Evolutionary conservation across 2,888 invertebrate species (phyloP).

Genomic region (Arge pagana): DNA sequence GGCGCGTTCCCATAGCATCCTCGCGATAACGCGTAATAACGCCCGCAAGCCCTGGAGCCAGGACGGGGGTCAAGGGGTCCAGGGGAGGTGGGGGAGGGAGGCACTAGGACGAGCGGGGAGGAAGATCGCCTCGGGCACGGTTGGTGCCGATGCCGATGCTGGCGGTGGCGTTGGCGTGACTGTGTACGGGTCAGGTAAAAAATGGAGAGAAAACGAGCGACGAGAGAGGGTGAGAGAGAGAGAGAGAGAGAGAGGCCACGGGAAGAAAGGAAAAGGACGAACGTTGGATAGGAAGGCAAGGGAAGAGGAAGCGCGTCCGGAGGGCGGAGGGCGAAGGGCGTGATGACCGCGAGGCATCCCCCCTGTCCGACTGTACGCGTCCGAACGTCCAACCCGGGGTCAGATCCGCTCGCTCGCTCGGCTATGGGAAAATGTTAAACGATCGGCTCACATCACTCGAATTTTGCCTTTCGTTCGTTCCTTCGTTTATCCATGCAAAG

Average conservation of each 20-base stretch:
- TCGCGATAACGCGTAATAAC: constrained; percentile 57
- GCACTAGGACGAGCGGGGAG: background rate
- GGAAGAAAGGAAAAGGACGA: constrained; percentile 21
- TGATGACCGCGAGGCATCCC: constrained; percentile 54
- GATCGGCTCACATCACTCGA: constrained; percentile 58
- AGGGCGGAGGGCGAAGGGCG: constrained; percentile 51
- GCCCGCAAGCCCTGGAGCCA: constrained; percentile 50
- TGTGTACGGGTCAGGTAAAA: background rate
- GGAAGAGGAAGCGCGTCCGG: constrained; percentile 43
- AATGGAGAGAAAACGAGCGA: constrained; percentile 9
- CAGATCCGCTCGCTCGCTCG: constrained; percentile 46
- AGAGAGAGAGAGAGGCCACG: constrained; percentile 27
- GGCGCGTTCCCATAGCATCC: constrained; percentile 56
- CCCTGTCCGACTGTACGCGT: constrained; percentile 44
- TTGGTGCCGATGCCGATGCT: constrained; percentile 3
- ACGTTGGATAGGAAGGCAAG: constrained; percentile 26
- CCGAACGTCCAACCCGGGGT: constrained; percentile 54
- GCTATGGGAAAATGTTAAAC: constrained; percentile 58
- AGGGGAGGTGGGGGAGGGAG: background rate
- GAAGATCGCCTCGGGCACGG: background rate
- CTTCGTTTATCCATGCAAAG: constrained; percentile 3
- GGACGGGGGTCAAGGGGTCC: constrained; percentile 2
- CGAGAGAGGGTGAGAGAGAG: constrained; percentile 24
- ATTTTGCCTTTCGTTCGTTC: constrained; percentile 26
- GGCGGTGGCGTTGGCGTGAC: background rate